A percentile compares a stretch with the other conserved stretches of the same genome.
These are phyloP conservation scores for Epizoanthus stellaris DNA, from an alignment of 92 coral and sea anemone species.

Conservation along the genomic window DNA sequence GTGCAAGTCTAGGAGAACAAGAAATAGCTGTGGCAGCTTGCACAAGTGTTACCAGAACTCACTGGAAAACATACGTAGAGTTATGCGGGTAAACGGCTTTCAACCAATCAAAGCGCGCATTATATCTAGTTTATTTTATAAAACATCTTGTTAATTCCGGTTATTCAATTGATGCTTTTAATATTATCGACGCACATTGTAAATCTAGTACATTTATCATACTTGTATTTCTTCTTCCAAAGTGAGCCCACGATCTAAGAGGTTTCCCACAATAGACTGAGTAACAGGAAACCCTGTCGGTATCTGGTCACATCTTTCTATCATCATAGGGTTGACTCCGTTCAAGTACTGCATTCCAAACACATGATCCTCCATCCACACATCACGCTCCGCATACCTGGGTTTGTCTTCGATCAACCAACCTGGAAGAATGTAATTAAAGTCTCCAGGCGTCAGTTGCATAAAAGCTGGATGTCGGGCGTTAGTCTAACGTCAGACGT, in stretches of 20 bases:
- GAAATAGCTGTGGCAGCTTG: too few species aligned
- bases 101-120: too few species aligned
- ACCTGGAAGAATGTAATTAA: background rate
- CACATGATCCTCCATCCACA: slow-evolving; percentile 75
- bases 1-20: too few species aligned
- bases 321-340: slow-evolving; percentile 73
- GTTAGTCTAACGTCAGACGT: too few species aligned
- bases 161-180: background rate
- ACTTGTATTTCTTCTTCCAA: slow-evolving; percentile 73
- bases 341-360: slow-evolving; percentile 80
- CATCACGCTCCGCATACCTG: slow-evolving; percentile 44
- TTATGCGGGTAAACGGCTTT: too few species aligned
- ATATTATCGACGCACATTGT: background rate
- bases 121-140: too few species aligned
- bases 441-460: too few species aligned
- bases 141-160: background rate
- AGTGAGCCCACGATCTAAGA: slow-evolving; percentile 69
- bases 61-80: too few species aligned
- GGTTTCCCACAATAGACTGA: slow-evolving; percentile 50
- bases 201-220: background rate
- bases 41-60: too few species aligned
- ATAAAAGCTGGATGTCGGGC: too few species aligned
- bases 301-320: slow-evolving; percentile 62
- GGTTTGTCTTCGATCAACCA: slow-evolving; percentile 36
- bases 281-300: slow-evolving; percentile 75